Percentiles rank a stretch among this genome's conserved stretches.
Evolutionary conservation across 2,888 invertebrate genomes (phyloP).

Genomic region (Shargacucullia verbasci): DNA sequence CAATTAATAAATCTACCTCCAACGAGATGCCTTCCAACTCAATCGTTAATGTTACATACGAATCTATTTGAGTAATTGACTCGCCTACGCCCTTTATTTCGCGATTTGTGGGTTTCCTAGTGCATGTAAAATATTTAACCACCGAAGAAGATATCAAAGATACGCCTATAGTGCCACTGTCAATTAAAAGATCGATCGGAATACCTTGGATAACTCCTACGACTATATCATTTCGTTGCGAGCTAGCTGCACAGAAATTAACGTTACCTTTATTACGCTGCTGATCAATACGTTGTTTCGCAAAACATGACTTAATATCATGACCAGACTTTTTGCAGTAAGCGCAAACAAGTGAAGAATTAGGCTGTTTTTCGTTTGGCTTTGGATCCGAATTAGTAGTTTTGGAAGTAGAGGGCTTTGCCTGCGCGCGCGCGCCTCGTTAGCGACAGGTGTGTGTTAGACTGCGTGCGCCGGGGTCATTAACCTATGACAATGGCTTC

Average conservation of each 20-base stretch:
- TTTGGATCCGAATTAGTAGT: too few relatives aligned
- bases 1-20: conserved; percentile 1
- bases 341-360: too few relatives aligned
- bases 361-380: too few relatives aligned
- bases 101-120: background rate
- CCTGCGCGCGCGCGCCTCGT: too few relatives aligned
- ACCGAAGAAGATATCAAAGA: background rate
- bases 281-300: too few relatives aligned
- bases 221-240: background rate
- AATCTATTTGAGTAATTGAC: background rate
- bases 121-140: background rate
- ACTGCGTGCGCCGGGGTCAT: too few relatives aligned
- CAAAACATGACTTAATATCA: too few relatives aligned
- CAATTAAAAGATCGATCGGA: background rate
- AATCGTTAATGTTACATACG: background rate
- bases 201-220: background rate
- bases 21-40: background rate
- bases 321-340: too few relatives aligned
- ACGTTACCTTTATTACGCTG: too few relatives aligned
- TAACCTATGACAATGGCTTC: too few relatives aligned
- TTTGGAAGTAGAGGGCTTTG: too few relatives aligned
- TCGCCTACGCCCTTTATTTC: background rate
- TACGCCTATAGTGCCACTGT: conserved; percentile 1
- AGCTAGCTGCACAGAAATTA: background rate
- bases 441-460: too few relatives aligned